A percentile compares a stretch with the other conserved stretches of the same genome.
Evolutionary conservation across 1,140 invertebrate species (phyloP).

Genomic region (Hylaeus volcanicus): DNA sequence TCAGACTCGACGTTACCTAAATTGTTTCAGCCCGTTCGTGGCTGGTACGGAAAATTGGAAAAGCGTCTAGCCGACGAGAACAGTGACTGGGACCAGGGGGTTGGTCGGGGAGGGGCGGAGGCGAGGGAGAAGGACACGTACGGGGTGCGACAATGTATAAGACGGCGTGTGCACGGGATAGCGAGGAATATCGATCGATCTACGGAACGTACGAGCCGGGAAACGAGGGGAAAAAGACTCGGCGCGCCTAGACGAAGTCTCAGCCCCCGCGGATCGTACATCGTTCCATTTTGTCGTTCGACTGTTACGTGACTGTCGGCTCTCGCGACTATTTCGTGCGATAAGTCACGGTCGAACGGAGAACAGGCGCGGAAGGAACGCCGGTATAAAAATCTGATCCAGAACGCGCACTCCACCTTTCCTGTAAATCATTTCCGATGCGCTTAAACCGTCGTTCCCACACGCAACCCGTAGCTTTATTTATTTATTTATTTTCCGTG

Average conservation of each 20-base stretch:
- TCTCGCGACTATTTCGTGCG: slow-evolving; percentile 50
- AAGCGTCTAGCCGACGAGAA: slow-evolving; percentile 49
- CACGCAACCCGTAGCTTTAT: neutral
- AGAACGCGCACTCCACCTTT: neutral
- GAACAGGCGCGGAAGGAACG: neutral
- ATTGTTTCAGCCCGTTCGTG: slow-evolving; percentile 64
- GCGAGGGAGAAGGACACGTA: slow-evolving; percentile 11
- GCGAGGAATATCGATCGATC: slow-evolving; percentile 55
- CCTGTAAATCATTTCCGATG: slow-evolving; percentile 39
- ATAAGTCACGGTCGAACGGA: slow-evolving; percentile 34
- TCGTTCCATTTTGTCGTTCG: slow-evolving; percentile 50
- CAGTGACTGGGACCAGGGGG: neutral
- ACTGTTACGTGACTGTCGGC: slow-evolving; percentile 50
- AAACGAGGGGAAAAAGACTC: slow-evolving; percentile 7
- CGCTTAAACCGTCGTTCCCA: slow-evolving; percentile 25
- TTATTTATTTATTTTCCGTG: too few species aligned
- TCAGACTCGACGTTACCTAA: slow-evolving; percentile 62
- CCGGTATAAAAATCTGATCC: slow-evolving; percentile 37
- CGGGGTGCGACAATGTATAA: slow-evolving; percentile 31
- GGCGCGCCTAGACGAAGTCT: slow-evolving; percentile 18
- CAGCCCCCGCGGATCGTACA: slow-evolving; percentile 15
- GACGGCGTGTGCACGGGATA: slow-evolving; percentile 14
- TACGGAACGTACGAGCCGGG: slow-evolving; percentile 8
- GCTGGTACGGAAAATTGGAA: slow-evolving; percentile 67
- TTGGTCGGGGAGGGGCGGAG: too few species aligned